A percentile compares a stretch with the other conserved stretches of the same genome.
phyloP scores from a whole-genome alignment of 2,888 invertebrate genomes.

The Lypha dubia region DNA sequence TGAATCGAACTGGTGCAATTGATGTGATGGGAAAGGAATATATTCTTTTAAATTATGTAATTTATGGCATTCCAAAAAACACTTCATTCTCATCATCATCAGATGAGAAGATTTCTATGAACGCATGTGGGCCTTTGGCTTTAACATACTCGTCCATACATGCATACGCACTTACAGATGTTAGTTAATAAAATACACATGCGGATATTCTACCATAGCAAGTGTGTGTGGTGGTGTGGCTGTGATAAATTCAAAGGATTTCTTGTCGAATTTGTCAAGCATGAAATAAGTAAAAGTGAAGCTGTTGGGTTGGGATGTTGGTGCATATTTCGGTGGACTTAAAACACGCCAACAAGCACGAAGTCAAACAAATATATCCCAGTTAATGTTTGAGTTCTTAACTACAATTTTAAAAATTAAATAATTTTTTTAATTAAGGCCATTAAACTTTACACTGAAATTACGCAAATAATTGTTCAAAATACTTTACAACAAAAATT shows the following conservation, averaged over 20 bases:
- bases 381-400: slow-evolving; percentile 1
- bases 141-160: too few species aligned
- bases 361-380: background rate
- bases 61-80: slow-evolving; percentile 14
- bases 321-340: slow-evolving; percentile 65
- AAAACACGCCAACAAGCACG: slow-evolving; percentile 6
- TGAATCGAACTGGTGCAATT: too few species aligned
- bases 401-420: background rate
- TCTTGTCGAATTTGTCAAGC: slow-evolving; percentile 75
- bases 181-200: slow-evolving; percentile 33
- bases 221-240: slow-evolving; percentile 41
- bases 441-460: too few species aligned
- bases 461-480: too few species aligned
- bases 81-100: slow-evolving; percentile 15
- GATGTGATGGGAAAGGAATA: background rate
- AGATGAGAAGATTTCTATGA: slow-evolving; percentile 12
- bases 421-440: too few species aligned
- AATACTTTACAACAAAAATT: too few species aligned
- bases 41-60: slow-evolving; percentile 2
- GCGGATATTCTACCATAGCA: slow-evolving; percentile 2
- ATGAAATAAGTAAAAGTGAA: slow-evolving; percentile 71
- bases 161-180: background rate
- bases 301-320: slow-evolving; percentile 56
- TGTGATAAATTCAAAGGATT: slow-evolving; percentile 75
- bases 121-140: slow-evolving; percentile 4